Conservation (phyloP, 1,140 invertebrate genomes). For the Ephestia elutella region DNA sequence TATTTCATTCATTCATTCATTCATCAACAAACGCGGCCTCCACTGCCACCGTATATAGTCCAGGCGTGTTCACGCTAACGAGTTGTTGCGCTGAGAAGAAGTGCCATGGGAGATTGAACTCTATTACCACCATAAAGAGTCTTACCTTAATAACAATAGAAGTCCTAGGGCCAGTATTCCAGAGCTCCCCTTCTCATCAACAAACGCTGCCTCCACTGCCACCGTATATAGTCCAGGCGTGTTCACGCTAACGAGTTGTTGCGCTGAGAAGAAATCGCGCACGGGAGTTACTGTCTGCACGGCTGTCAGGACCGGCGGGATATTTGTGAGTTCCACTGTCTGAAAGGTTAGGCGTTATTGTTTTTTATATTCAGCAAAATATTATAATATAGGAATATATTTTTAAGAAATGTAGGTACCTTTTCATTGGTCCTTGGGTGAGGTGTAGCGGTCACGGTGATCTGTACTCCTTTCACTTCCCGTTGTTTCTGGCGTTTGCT, state of each 20-base stretch:
- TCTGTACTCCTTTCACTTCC: conserved; percentile 60
- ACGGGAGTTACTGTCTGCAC: conserved; percentile 80
- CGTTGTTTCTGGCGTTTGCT: conserved; percentile 45
- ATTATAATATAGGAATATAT: no score
- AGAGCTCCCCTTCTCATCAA: conserved; percentile 79
- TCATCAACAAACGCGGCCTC: conserved; percentile 82
- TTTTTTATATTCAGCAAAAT: not conserved
- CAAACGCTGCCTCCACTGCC: conserved; percentile 78
- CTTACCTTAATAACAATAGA: conserved; percentile 77
- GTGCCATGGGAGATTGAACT: conserved; percentile 36
- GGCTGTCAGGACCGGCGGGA: conserved; percentile 52
- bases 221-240: conserved; percentile 75
- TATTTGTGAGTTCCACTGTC: conserved; percentile 49
- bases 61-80: conserved; percentile 72
- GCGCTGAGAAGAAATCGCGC: conserved; percentile 84
- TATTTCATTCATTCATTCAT: no score
- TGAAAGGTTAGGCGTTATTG: conserved; percentile 12
- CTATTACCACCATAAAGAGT: not conserved
- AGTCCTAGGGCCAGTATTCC: conserved; percentile 80
- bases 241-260: conserved; percentile 78
- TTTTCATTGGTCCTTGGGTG: conserved; percentile 61
- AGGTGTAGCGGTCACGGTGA: conserved; percentile 58
- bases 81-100: conserved; percentile 86
- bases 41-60: conserved; percentile 75
- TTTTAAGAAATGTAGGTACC: no score